Evolutionary conservation across 1,140 invertebrate species (phyloP).

Genomic region (Papilio helenus): DNA sequence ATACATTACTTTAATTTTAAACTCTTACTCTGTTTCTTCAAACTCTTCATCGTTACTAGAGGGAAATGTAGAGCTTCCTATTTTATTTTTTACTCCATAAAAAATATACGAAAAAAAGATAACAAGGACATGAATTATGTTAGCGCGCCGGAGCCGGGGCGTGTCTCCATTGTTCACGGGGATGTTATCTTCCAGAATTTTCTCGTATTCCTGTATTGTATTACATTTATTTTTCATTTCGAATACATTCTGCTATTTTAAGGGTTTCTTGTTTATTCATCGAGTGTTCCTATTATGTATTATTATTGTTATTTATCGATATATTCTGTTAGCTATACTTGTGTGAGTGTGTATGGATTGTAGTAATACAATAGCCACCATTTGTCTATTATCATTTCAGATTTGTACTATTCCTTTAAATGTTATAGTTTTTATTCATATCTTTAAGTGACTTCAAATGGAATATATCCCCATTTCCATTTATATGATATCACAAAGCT

Average conservation of each 20-base stretch:
- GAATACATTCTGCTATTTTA: not conserved
- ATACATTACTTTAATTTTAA: no score
- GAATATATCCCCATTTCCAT: not conserved
- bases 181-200: not conserved
- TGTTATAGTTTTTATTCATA: not conserved
- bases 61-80: not conserved
- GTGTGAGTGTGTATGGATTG: not conserved
- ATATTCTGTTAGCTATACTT: not conserved
- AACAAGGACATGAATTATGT: not conserved
- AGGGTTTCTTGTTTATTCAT: not conserved
- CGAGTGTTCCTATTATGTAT: not conserved
- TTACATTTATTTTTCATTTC: slow-evolving; percentile 7
- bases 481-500: not conserved
- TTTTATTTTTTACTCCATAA: not conserved
- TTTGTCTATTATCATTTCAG: not conserved
- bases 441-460: not conserved
- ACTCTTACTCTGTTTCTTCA: no score
- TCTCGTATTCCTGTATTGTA: not conserved
- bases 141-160: not conserved
- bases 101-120: not conserved
- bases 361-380: not conserved
- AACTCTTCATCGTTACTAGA: no score
- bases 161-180: not conserved
- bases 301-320: not conserved
- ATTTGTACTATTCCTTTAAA: not conserved